A percentile compares a stretch with the other conserved stretches of the same genome.
Conservation (phyloP, 2,797 vertebrate species). For the Ispidina picta region DNA sequence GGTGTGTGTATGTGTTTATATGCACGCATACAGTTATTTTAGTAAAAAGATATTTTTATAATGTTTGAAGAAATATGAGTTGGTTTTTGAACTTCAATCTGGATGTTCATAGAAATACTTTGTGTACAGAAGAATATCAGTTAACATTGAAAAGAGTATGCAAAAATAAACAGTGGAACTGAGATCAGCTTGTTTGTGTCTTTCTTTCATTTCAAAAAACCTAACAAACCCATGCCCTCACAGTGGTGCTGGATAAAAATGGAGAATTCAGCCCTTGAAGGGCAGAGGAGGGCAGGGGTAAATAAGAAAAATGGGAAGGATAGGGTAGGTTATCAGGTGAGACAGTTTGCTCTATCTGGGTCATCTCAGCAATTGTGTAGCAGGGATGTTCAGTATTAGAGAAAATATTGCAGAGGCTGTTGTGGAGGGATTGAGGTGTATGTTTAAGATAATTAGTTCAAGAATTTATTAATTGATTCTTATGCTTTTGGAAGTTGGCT, state of each 20-base stretch:
- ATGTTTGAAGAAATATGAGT: background rate
- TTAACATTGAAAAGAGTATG: background rate
- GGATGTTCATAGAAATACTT: background rate
- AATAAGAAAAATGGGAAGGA: background rate
- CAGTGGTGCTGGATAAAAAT: background rate
- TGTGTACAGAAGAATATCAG: background rate
- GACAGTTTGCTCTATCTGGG: background rate
- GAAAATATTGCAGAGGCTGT: background rate
- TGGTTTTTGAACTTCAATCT: background rate
- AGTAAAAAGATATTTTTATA: background rate
- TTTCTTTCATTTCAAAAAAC: background rate
- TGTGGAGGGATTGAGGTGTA: background rate
- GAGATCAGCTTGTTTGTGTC: conserved; percentile 26
- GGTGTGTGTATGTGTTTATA: background rate
- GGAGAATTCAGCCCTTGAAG: background rate
- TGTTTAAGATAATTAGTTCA: background rate
- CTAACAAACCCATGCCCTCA: background rate
- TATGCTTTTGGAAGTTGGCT: background rate
- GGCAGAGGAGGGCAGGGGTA: background rate
- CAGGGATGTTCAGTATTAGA: background rate
- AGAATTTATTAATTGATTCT: background rate
- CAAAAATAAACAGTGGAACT: conserved; percentile 47
- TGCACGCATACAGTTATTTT: background rate
- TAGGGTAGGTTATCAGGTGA: background rate
- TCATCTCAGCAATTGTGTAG: background rate